Base-by-base conservation (phyloP, 1,140 invertebrate species). In the Camponotus vicinus region DNA sequence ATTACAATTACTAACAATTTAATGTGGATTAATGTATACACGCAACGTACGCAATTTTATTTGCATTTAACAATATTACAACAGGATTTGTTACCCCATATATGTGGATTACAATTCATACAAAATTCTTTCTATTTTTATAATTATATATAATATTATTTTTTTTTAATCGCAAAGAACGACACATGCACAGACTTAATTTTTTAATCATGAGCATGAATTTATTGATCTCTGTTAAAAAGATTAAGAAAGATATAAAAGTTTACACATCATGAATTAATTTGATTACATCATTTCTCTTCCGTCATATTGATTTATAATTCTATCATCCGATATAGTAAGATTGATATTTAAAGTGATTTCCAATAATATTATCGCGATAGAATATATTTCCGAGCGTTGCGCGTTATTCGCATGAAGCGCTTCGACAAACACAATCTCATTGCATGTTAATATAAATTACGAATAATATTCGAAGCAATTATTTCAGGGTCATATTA, bases 281-380 rank as follows among this genome's bases (percentile, higher is more conserved):
- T 49, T 64, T 40, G 7, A 80, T 42, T 15, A 2, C 9, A 5
- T 18, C 34, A 32, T 2, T 3, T 61, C 3, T 8, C 7, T 77
- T 76, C n/a, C 0, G 3, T 18, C 1, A 27, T 52, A 5, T 1
- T 70, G 21, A 80, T 57, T 69, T 55, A 18, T 18, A 52, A 79
- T 57, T 13, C 2, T 13, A 15, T 18, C 3, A 0, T 7, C 1
- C 9, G 9, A 52, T 67, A 40, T 18, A 55, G 27, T 57, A 52
- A 69, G 4, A 42, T 57, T n/a, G 49, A 80, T 80, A 70, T 57
- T 80, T 80, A 1, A 80, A 79, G 34, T 42, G 7, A 8, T 7
- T 80, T 80, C 5, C 37, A 42, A 70, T 6, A 80, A 80, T n/a
- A 42, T 80, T 80, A 80, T 80, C 34, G 2, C 15, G 6, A 70